Evolutionary conservation across 2,797 vertebrate genomes (phyloP), one percentile per base, ranked within the genome.

Genomic region (Graptemys geographica): DNA sequence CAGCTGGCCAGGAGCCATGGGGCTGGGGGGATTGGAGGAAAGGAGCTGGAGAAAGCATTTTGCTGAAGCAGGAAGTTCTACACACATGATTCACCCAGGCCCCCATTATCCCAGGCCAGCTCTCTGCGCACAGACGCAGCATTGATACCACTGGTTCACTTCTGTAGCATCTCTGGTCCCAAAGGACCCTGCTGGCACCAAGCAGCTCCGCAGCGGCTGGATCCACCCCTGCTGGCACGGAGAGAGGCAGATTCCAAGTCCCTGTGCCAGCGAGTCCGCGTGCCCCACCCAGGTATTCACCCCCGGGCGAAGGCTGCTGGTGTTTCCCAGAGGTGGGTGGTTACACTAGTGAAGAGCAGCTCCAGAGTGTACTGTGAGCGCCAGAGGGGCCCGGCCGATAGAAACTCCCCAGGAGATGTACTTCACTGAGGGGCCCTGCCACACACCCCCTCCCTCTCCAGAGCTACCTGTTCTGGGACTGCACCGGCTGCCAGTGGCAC

Each of bases 251-350:
- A 78, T 28, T 78, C 74, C 74, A 47, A 11, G 25, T 12, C 44
- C 41, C 41, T 27, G 74, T 78, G 74, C 74, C 74, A 78, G 74
- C 11, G 15, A 78, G 44, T 16, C 57, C 85, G 96, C 95, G 76
- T 95, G 96, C 96, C 96, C 95, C 28, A 21, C 51, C 7, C 87
- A 95, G 93, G 95, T 79, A 97, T 96, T 95, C 0, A 94, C 95
- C 94, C 33, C 37, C 51, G 28, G 96, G 65, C 93, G 84, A 93
- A 94, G 95, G 93, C 65, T 95, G 94, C 93, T 47, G 56, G 78
- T 1, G 56, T 95, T 94, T 96, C 93, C 90, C 95, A 89, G 93
- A 93, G 92, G 88, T 41, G 90, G 95, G 6, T 93, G n/a, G 86
- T 56, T 80, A 84, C 5, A 1, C 76, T 13, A 37, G 51, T 82